Conservation (phyloP, 2,797 vertebrate species). For the Yasuhikotakia modesta region DNA sequence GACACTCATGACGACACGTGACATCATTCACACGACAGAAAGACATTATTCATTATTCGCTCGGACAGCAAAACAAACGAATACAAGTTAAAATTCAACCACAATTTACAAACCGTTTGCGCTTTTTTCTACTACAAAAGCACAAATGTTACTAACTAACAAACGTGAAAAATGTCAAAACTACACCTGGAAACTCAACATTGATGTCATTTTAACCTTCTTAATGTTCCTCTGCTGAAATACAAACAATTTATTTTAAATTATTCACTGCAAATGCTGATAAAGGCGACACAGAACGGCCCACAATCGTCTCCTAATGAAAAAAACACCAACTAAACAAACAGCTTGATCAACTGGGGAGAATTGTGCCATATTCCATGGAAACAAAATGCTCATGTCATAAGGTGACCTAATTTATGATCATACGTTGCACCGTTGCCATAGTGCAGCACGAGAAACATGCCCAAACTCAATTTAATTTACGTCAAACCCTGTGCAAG, state of each 20-base stretch:
- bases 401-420: neutral
- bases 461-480: constrained; percentile 19
- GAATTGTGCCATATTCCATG: neutral
- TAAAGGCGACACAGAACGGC: neutral
- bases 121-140: too few species aligned
- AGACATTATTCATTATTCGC: neutral
- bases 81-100: neutral
- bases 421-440: neutral
- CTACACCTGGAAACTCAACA: too few species aligned
- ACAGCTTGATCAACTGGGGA: neutral
- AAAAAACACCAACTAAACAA: neutral
- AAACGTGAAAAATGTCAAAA: too few species aligned
- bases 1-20: neutral
- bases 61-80: neutral
- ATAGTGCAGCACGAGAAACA: constrained; percentile 17
- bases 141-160: too few species aligned
- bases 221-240: too few species aligned
- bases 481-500: constrained; percentile 5
- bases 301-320: neutral
- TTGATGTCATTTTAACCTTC: too few species aligned
- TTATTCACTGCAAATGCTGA: too few species aligned
- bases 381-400: neutral
- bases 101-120: neutral
- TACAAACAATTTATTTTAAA: too few species aligned
- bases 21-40: constrained; percentile 22